These are phyloP conservation scores for Cantharis rufa DNA, from an alignment of 2,888 invertebrate genomes.

Conservation along the genomic window DNA sequence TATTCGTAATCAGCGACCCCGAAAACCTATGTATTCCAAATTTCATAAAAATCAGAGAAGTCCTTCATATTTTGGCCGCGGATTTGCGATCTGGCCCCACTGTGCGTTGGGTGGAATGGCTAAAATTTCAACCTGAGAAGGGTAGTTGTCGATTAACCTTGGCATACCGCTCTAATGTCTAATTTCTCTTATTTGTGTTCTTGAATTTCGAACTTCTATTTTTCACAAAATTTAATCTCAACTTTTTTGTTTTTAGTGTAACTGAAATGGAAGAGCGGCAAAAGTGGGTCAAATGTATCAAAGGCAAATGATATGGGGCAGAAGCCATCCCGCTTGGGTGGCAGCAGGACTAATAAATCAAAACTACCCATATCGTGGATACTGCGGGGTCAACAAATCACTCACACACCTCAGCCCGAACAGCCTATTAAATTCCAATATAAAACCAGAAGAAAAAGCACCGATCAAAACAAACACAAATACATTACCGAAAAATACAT, in stretches of 20 bases:
- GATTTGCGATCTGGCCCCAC: too few species aligned
- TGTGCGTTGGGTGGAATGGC: neutral
- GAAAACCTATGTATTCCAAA: too few species aligned
- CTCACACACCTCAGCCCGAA: constrained; percentile 48
- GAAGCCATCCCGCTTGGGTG: constrained; percentile 57
- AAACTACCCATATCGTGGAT: constrained; percentile 80
- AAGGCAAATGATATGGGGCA: constrained; percentile 56
- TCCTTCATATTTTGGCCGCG: too few species aligned
- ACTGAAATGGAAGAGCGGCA: neutral
- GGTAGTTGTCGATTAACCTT: neutral
- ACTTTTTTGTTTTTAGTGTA: neutral
- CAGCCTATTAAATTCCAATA: constrained; percentile 56
- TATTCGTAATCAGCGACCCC: too few species aligned
- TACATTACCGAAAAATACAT: constrained; percentile 11
- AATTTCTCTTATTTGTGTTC: neutral
- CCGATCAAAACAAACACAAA: constrained; percentile 27
- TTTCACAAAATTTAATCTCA: neutral
- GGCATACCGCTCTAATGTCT: neutral
- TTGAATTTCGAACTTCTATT: neutral
- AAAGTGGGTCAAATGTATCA: constrained; percentile 4
- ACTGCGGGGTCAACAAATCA: constrained; percentile 63
- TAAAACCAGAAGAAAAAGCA: constrained; percentile 48
- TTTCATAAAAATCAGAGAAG: too few species aligned
- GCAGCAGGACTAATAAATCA: constrained; percentile 53
- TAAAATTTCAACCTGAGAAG: neutral